Base-by-base conservation (phyloP, 92 coral and sea anemone species). In the Desmophyllum pertusum region DNA sequence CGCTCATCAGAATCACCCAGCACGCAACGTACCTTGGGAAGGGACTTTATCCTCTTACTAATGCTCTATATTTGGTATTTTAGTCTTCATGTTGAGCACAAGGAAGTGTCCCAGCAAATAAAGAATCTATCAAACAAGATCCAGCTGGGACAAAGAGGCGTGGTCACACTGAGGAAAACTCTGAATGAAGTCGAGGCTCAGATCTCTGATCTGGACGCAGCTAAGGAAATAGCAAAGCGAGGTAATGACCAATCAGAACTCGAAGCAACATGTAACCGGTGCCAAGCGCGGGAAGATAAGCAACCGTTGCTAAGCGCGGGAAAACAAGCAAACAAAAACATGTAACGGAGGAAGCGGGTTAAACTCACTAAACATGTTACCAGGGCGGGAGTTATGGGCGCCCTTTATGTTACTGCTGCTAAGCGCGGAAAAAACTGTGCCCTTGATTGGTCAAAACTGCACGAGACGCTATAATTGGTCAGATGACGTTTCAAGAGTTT, bases 221-320 rank as follows among this genome's bases (percentile, higher is more conserved):
- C 92, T 1, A 96, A 96, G 80, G 95, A 94, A 80, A 92, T 84
- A 41, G 94, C 99, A 6, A 95, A 90, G 83, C 81, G 90, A 74
- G 98, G 98, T 95, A 86, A 76, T 19, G 43, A n/a, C 33, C 29
- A 25, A 46, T 46, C 17, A n/a, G 14, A 59, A 59, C 31, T 25
- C 65, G 2, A 59, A 5, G 9, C 31, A 64, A 79, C n/a, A 19
- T 25, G 30, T 11, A 10, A 11, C 13, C 5, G 31, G 33, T 42
- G 29, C 71, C 43, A 15, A 57, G 65, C 48, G 31, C 45, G 6
- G 65, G 37, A 77, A 53, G 21, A 53, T 5, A 53, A 19, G 61
- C 21, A 1, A 53, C 27, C 6, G 27, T 23, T 6, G 7, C 10
- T 19, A 53, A 53, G 29, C 61, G 61, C 61, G 29, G 61, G 61